Conservation (phyloP, 1,140 invertebrate genomes). For the Hylaeus anthracinus region DNA sequence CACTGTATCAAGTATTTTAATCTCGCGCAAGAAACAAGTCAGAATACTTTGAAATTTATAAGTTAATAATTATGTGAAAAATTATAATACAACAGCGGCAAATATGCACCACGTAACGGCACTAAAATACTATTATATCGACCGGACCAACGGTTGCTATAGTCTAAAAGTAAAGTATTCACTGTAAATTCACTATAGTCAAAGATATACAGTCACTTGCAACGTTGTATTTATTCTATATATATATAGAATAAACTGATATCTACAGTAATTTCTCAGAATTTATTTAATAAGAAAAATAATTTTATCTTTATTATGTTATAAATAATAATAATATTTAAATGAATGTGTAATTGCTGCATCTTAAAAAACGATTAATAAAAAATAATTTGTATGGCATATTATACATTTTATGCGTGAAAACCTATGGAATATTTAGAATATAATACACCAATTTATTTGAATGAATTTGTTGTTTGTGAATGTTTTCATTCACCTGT, state of each 20-base stretch:
- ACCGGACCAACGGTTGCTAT: slow-evolving; percentile 5
- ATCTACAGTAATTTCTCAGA: no score
- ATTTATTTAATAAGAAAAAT: no score
- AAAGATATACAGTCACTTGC: neutral
- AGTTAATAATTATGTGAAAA: neutral
- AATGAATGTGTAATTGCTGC: no score
- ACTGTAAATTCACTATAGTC: neutral
- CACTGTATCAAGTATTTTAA: neutral
- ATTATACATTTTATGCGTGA: neutral
- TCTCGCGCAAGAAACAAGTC: neutral
- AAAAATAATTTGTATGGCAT: neutral
- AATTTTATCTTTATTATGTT: no score
- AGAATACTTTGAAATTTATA: neutral
- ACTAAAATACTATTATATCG: neutral
- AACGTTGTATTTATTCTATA: neutral
- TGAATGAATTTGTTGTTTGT: neutral
- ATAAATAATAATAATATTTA: no score
- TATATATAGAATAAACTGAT: neutral
- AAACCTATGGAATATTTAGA: no score
- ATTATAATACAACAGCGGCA: neutral
- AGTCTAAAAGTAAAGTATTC: neutral
- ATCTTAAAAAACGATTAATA: no score
- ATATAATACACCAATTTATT: no score
- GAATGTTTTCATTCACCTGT: neutral
- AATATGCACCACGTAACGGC: neutral